Base-by-base conservation (phyloP, 2,888 invertebrate species). In the Aphidius colemani region DNA sequence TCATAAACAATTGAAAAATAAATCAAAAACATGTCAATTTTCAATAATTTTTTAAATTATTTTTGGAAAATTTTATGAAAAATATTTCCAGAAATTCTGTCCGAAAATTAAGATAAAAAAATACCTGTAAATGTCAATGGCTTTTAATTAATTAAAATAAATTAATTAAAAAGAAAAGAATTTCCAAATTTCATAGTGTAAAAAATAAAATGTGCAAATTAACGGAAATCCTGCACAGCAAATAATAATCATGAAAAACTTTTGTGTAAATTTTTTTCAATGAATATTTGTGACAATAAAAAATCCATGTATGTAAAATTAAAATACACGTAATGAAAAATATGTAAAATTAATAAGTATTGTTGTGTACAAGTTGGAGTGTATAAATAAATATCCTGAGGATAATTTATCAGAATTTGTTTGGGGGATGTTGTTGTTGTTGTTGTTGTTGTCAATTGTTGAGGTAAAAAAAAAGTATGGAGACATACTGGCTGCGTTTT, bases 401-500 rank as follows among this genome's bases (percentile, higher is more conserved):
- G 39, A 7, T 18, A 13, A 11, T n/a, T 13, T 9, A 40, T 48
- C 11, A 18, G 30, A 8, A 39, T 43, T 56, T 56, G 39, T 53
- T 8, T 40, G 30, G 45, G 51, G 51, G 30, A 30, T 30, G 30
- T 30, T 30, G 30, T n/a, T n/a, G n/a, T n/a, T n/a, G n/a, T n/a
- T n/a, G n/a, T n/a, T 30, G 30, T 30, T 30, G 30, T 30, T 30
- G 30, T 30, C 30, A 30, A 30, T 30, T 30, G 30, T 30, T 30
- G 3, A 30, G 5, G 30, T 30, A 30, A 30, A 30, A 30, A 30
- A 2, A 30, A 2, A 30, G 66, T 63, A 61, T 56, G 64, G 61
- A 30, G 65, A 66, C 66, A 65, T 49, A 60, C 59, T 51, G 50
- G 68, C 66, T 67, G 67, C 66, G 71, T 69, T 67, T 53, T 57